Base-by-base conservation (phyloP, 1,140 invertebrate genomes). In the Telenomus remus region DNA sequence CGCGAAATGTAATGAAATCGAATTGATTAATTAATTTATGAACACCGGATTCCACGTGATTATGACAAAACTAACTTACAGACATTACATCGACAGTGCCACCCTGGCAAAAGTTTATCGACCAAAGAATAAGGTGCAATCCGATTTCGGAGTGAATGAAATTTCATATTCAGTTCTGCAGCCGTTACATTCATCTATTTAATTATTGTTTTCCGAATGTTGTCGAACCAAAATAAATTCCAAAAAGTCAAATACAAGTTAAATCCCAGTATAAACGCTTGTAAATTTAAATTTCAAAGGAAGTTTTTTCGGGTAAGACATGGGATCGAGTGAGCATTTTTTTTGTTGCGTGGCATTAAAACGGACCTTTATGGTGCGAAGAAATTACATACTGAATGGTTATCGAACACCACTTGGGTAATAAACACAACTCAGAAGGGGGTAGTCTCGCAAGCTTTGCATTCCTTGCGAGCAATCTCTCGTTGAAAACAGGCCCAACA, bases 401-500 rank as follows among this genome's bases (percentile, higher is more conserved):
- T 66, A 56, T 66, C 39, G 50, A 47, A 16, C 12, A 27, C 12
- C 37, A 12, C 54, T 27, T 13, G 15, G 13, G 27, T 43, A 46
- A 56, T 61, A 56, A 56, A 65, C 27, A 43, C 11, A 13, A 15
- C 43, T 8, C 3, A 35, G 37, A 35, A 8, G 42, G 39, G 13
- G 13, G 46, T 57, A 63, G 59, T 57, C 68, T 39, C 51, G 63
- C 66, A 48, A 61, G 63, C 16, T 57, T 43, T 43, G 48, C 19
- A 78, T 78, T 78, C 60, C 60, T 65, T 39, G 14, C 46, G 64
- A 49, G 48, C 54, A 48, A 56, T 78, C 55, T 60, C 57, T 72
- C 47, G 57, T 54, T 54, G 56, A 34, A 63, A 74, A 78, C 71
- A 55, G 65, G 59, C 61, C 70, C 65, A 66, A 66, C 81, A 79